A percentile compares a stretch with the other conserved stretches of the same genome.
phyloP scores from a whole-genome alignment of 2,797 vertebrate genomes.

The Phalloptychus januarius region DNA sequence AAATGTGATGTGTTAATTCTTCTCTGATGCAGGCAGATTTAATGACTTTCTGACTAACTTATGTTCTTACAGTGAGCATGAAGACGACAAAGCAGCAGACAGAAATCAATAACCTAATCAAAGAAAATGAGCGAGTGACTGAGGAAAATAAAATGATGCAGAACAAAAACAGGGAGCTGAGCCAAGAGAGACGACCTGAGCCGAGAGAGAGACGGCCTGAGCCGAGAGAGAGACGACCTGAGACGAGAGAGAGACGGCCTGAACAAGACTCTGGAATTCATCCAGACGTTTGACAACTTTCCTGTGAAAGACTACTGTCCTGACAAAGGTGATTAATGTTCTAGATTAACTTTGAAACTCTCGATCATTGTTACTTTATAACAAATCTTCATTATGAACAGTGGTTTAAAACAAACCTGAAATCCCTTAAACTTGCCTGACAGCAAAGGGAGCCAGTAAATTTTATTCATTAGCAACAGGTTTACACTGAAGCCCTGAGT shows the following conservation, averaged over 20 bases:
- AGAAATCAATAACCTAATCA: neutral
- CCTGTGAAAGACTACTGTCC: conserved; percentile 48
- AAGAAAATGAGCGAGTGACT: conserved; percentile 13
- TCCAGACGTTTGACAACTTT: conserved; percentile 10
- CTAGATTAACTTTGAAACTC: neutral
- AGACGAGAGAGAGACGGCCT: neutral
- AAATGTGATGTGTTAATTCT: neutral
- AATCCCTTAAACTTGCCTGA: no score
- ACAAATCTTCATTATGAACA: no score
- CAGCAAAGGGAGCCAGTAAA: no score
- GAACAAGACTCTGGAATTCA: neutral
- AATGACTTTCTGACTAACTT: neutral
- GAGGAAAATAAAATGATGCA: neutral
- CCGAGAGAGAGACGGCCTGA: neutral
- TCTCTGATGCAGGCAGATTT: neutral
- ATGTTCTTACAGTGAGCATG: neutral
- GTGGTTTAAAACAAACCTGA: neutral
- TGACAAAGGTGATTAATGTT: conserved; percentile 12
- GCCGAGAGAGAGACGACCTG: conserved; percentile 7
- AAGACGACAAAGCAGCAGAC: neutral
- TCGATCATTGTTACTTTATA: neutral
- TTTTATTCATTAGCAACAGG: no score
- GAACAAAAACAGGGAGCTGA: conserved; percentile 9
- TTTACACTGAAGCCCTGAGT: neutral
- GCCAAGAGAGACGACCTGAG: no score